Percentiles rank a stretch among this genome's conserved stretches.
Conservation (phyloP, 30 jellyfish, hydroid and myxozoan species). For the Calvadosia cruxmelitensis region DNA sequence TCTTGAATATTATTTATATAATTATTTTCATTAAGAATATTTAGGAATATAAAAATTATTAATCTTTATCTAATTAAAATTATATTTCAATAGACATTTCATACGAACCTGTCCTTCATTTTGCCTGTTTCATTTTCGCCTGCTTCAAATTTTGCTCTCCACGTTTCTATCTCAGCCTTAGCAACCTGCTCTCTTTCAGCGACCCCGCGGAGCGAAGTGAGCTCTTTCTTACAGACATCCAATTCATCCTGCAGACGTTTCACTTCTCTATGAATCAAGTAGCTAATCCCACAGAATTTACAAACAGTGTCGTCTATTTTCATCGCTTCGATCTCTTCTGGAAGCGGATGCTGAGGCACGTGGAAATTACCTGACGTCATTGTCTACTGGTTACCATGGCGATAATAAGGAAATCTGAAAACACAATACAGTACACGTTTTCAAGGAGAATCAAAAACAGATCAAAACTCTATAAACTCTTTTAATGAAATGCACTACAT, state of each 20-base stretch:
- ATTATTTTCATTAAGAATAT: background rate
- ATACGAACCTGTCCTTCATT: too few relatives aligned
- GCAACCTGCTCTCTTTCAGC: conserved; percentile 19
- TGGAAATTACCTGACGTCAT: too few relatives aligned
- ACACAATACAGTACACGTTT: too few relatives aligned
- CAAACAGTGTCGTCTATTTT: conserved; percentile 73
- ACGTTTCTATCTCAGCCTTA: background rate
- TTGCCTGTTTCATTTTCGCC: too few relatives aligned
- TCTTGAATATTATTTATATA: background rate
- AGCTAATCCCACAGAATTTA: conserved; percentile 86
- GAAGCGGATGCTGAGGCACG: conserved; percentile 82
- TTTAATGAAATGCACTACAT: too few relatives aligned
- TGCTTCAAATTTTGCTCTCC: background rate
- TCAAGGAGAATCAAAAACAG: too few relatives aligned
- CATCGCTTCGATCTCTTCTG: conserved; percentile 57
- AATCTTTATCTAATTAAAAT: background rate
- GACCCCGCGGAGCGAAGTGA: conserved; percentile 11
- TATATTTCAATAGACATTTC: background rate
- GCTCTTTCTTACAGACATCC: conserved; percentile 24
- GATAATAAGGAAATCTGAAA: too few relatives aligned
- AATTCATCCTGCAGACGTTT: conserved; percentile 54
- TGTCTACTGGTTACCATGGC: too few relatives aligned
- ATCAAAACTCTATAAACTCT: too few relatives aligned
- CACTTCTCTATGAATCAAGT: conserved; percentile 75
- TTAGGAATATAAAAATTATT: background rate